Percentiles rank a stretch among this genome's conserved stretches.
phyloP scores from a whole-genome alignment of 1,140 invertebrate genomes.

The Acromyrmex charruanus region DNA sequence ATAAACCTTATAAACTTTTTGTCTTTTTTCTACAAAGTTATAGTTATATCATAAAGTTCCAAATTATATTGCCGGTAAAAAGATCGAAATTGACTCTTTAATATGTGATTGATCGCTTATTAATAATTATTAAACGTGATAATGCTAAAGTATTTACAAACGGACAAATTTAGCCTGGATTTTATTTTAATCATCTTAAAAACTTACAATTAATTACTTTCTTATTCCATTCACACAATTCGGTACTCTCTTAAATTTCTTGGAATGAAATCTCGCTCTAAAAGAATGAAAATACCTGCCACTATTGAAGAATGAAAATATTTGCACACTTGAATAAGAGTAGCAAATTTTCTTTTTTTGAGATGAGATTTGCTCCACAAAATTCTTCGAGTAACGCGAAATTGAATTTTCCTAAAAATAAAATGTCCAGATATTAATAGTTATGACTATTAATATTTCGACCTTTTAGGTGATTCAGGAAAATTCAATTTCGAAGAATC shows the following conservation, averaged over 20 bases:
- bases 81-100: slow-evolving; percentile 7
- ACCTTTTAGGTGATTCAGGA: neutral
- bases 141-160: neutral
- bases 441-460: no score
- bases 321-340: no score
- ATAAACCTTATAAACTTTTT: neutral
- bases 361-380: no score
- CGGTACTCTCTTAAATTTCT: neutral
- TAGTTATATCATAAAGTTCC: neutral
- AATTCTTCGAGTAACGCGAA: no score
- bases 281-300: no score
- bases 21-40: neutral
- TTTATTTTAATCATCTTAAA: slow-evolving; percentile 16
- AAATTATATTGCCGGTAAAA: neutral
- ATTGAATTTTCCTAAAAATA: no score
- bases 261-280: no score
- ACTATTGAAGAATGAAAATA: no score
- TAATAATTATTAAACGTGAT: neutral
- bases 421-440: no score
- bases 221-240: neutral
- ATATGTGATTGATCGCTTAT: neutral
- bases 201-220: neutral
- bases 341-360: no score
- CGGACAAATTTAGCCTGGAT: neutral
- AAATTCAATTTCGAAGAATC: neutral